phyloP scores from a whole-genome alignment of 2,113 vertebrate species.

The Balaenoptera acutorostrata region DNA sequence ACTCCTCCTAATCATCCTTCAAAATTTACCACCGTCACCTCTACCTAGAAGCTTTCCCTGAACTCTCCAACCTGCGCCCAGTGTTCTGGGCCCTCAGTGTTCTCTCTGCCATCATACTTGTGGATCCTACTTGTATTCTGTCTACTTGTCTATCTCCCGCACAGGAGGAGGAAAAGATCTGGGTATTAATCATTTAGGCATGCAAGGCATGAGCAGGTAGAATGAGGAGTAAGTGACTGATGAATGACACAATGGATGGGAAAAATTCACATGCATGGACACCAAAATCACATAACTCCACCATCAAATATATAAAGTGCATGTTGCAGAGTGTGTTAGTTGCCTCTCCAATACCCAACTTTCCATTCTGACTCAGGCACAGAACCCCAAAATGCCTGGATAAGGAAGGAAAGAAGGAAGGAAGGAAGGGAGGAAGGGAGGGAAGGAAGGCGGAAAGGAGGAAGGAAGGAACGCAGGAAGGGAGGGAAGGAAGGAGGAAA shows the following conservation, averaged over 20 bases:
- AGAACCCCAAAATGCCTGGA: neutral
- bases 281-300: neutral
- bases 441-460: too few species aligned
- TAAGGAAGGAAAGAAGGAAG: neutral
- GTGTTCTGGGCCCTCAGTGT: neutral
- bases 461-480: too few species aligned
- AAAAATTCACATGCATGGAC: neutral
- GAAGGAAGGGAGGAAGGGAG: neutral
- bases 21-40: neutral
- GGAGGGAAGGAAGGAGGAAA: too few species aligned
- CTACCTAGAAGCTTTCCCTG: neutral
- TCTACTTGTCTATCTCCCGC: neutral
- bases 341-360: neutral
- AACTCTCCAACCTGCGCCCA: neutral
- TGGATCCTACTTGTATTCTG: neutral
- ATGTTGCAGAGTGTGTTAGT: neutral
- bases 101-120: neutral
- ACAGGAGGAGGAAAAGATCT: neutral
- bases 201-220: neutral
- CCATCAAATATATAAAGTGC: accelerated
- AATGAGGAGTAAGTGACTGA: neutral
- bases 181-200: neutral
- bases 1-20: neutral
- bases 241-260: neutral
- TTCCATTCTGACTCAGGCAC: neutral